A percentile compares a stretch with the other conserved stretches of the same genome.
phyloP scores from a whole-genome alignment of 2,888 invertebrate genomes.

The Zygothrica quintamaculata region DNA sequence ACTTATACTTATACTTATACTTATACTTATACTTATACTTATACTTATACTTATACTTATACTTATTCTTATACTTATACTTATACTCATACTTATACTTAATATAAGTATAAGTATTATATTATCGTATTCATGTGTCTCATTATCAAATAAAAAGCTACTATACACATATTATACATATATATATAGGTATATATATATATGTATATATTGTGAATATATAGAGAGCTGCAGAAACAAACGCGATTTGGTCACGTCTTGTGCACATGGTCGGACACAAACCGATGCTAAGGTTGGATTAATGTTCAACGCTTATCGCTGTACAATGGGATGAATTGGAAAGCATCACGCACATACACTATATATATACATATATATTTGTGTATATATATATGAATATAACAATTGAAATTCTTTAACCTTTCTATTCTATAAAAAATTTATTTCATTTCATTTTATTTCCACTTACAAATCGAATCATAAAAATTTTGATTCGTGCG shows the following conservation, averaged over 20 bases:
- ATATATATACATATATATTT: slow-evolving; percentile 2
- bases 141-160: slow-evolving; percentile 44
- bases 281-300: slow-evolving; percentile 2
- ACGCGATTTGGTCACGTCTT: slow-evolving; percentile 53
- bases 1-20: too few relatives aligned
- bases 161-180: slow-evolving; percentile 19
- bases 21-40: too few relatives aligned
- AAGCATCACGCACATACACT: not conserved
- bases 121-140: slow-evolving; percentile 24
- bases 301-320: slow-evolving; percentile 20
- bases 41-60: not conserved
- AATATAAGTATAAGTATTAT: slow-evolving; percentile 5
- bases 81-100: too few relatives aligned
- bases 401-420: not conserved
- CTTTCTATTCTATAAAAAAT: not conserved
- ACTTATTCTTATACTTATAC: not conserved
- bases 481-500: too few relatives aligned
- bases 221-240: slow-evolving; percentile 14
- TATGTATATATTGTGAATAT: slow-evolving; percentile 25
- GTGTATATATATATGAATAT: not conserved
- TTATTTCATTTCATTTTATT: too few relatives aligned
- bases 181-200: slow-evolving; percentile 1
- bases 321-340: slow-evolving; percentile 14
- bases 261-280: slow-evolving; percentile 61
- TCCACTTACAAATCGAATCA: not conserved